These are phyloP conservation scores for Morinoia aosen DNA, from an alignment of 2,888 invertebrate species.

Conservation along the genomic window DNA sequence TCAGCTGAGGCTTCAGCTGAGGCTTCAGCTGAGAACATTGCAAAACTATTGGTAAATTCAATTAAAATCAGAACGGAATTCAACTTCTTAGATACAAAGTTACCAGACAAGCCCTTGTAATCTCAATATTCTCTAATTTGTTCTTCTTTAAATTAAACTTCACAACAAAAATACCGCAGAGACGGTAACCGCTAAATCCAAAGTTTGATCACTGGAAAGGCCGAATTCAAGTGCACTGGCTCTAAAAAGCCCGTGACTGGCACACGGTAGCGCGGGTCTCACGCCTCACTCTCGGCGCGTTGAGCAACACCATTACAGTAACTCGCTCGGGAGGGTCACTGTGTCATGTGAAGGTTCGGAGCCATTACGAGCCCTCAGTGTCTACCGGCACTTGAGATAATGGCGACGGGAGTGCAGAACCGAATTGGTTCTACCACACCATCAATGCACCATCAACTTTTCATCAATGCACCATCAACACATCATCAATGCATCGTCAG, in stretches of 20 bases:
- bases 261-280: background rate
- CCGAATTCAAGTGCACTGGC: no score
- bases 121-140: no score
- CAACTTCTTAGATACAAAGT: no score
- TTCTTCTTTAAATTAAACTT: no score
- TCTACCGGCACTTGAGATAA: background rate
- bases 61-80: no score
- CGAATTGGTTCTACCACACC: background rate
- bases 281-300: background rate
- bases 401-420: background rate
- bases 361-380: background rate
- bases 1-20: no score
- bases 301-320: background rate
- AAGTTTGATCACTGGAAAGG: no score
- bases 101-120: no score
- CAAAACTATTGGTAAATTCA: no score
- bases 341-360: background rate
- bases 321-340: background rate
- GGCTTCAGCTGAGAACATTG: background rate
- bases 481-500: no score
- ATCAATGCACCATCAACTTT: background rate
- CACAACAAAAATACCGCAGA: no score
- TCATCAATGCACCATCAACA: background rate
- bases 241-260: background rate
- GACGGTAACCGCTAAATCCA: no score